Evolutionary conservation across 2,113 vertebrate genomes (phyloP).

Genomic region (Corythaixoides concolor): DNA sequence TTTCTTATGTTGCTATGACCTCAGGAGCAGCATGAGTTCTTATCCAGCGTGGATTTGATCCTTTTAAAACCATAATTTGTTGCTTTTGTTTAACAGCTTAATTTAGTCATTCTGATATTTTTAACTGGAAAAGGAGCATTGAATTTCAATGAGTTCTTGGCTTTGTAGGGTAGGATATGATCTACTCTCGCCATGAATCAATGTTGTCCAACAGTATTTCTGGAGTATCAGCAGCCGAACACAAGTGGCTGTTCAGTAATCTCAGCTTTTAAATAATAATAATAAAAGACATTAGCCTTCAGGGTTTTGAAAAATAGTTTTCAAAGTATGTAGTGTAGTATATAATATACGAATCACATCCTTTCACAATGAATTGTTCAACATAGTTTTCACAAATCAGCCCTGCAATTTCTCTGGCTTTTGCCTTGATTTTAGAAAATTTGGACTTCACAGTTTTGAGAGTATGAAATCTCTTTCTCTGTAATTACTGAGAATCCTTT

Average conservation of each 20-base stretch:
- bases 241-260: conserved; percentile 1
- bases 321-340: background rate
- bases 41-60: background rate
- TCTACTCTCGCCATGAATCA: background rate
- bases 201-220: background rate
- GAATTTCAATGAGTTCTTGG: background rate
- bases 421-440: conserved; percentile 20
- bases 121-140: background rate
- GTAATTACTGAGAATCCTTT: background rate
- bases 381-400: background rate
- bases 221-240: background rate
- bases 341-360: background rate
- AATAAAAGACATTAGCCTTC: background rate
- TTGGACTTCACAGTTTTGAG: background rate
- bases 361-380: background rate
- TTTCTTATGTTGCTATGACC: background rate
- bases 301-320: background rate
- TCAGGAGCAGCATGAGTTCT: background rate
- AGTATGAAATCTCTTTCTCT: background rate
- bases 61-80: background rate
- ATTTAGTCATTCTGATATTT: background rate
- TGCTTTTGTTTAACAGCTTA: background rate
- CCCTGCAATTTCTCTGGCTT: background rate
- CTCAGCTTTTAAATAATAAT: background rate
- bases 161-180: background rate